Evolutionary conservation across 2,797 vertebrate genomes (phyloP), one percentile per base, ranked within the genome.

Genomic region (Girardinus metallicus): DNA sequence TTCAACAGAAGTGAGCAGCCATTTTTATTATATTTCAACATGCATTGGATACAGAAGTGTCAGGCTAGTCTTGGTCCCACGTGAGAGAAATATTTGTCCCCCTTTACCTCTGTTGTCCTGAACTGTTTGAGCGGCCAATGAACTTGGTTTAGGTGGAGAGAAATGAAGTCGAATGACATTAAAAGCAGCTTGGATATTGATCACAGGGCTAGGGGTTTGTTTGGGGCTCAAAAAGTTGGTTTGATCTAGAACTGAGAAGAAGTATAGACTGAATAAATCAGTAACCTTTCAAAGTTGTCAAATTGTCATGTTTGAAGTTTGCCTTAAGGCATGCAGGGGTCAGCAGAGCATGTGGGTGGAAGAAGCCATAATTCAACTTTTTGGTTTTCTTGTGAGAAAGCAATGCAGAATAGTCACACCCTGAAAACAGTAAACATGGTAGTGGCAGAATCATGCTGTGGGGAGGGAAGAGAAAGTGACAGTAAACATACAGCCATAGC

Each of bases 1-100:
- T 47, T 77, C 46, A 66, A 49, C 75, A 18, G 36, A 34, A 31
- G 41, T 64, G 29, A 76, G 57, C 18, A 13, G 57, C 43, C 55
- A 66, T 77, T 70, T 26, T 53, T 53, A 53, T 70, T 70, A 55
- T 41, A 31, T 71, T 55, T 31, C n/a, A 66, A 43, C 34, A n/a
- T 21, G 15, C 7, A 49, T 55, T 31, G 64, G 36, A 77, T 21
- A 34, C 39, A 29, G 34, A 16, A 29, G 26, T 70, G 66, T 18
- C 36, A 51, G 23, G 16, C 31, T 53, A n/a, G 49, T 57, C 49
- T 15, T 44, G n/a, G n/a, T 31, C 39, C 39, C 15, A 8, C 34
- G 29, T 76, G 34, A 39, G 68, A n/a, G 2, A 29, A 29, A 46
- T 31, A 70, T 15, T 10, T 44, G 8, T 26, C 7, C 41, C 41